Evolutionary conservation across 2,888 invertebrate species (phyloP).

Genomic region (Gymnocheta viridis): DNA sequence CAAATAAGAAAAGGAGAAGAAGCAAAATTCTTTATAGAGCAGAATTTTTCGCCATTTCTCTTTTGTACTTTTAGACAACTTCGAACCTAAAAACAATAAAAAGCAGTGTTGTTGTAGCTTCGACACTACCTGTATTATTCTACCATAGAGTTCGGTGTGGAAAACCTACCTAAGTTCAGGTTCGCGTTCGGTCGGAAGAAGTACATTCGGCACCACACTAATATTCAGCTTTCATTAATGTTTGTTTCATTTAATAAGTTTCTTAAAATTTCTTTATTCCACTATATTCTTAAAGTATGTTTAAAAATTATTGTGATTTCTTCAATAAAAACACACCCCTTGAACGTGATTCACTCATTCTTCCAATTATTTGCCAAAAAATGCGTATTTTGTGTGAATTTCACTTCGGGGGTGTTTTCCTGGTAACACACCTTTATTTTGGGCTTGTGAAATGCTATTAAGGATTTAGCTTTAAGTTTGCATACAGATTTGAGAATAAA

Average conservation of each 20-base stretch:
- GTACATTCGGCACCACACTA: too few relatives aligned
- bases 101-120: too few relatives aligned
- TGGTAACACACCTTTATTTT: constrained; percentile 49
- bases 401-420: constrained; percentile 52
- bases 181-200: too few relatives aligned
- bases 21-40: too few relatives aligned
- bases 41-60: too few relatives aligned
- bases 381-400: constrained; percentile 36
- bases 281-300: neutral
- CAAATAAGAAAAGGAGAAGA: too few relatives aligned
- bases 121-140: too few relatives aligned
- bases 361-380: constrained; percentile 25
- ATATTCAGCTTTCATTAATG: too few relatives aligned
- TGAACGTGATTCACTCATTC: neutral
- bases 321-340: constrained; percentile 20
- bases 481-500: neutral
- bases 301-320: neutral
- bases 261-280: neutral
- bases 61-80: too few relatives aligned
- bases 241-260: neutral
- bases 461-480: constrained; percentile 35
- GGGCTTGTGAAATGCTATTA: constrained; percentile 39
- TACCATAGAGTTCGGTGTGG: too few relatives aligned
- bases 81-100: too few relatives aligned
- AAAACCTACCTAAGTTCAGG: too few relatives aligned